phyloP scores from a whole-genome alignment of 2,797 vertebrate species.

The Pterois miles region DNA sequence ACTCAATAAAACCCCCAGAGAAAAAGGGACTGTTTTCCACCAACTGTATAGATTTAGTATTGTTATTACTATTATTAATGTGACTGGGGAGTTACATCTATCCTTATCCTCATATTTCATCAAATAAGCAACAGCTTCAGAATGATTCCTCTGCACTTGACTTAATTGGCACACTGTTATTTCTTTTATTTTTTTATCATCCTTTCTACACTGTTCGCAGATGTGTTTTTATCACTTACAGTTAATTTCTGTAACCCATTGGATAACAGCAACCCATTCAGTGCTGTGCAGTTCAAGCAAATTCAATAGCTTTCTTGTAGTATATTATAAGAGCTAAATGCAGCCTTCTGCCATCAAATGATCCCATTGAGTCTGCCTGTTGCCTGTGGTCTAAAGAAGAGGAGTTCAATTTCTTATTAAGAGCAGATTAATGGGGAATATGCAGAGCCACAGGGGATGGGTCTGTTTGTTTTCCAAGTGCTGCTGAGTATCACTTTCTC shows the following conservation, averaged over 20 bases:
- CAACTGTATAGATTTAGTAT: background rate
- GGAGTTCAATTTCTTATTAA: slow-evolving; percentile 60
- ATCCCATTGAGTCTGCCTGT: slow-evolving; percentile 12
- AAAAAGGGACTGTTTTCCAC: background rate
- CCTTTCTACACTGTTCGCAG: slow-evolving; percentile 18
- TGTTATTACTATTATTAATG: background rate
- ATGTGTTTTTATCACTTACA: slow-evolving; percentile 42
- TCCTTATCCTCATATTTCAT: slow-evolving; percentile 18
- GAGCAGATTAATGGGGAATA: slow-evolving; percentile 67
- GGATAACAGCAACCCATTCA: slow-evolving; percentile 17
- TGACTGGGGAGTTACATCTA: slow-evolving; percentile 4
- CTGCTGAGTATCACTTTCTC: slow-evolving; percentile 39
- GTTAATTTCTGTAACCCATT: slow-evolving; percentile 34
- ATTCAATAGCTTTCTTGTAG: slow-evolving; percentile 38
- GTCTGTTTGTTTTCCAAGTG: slow-evolving; percentile 68
- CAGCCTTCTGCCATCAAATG: slow-evolving; percentile 31
- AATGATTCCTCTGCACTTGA: slow-evolving; percentile 24
- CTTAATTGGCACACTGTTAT: slow-evolving; percentile 29
- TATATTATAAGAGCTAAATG: slow-evolving; percentile 28
- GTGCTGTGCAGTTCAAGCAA: slow-evolving; percentile 8
- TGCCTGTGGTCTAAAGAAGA: slow-evolving; percentile 33
- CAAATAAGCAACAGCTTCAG: background rate
- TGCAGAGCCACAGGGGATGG: slow-evolving; percentile 45
- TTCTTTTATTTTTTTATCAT: slow-evolving; percentile 37
- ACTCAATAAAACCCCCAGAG: slow-evolving; percentile 11